Percentiles rank a stretch among this genome's conserved stretches.
Evolutionary conservation across 2,113 vertebrate genomes (phyloP).

Genomic region (Prolemur simus): DNA sequence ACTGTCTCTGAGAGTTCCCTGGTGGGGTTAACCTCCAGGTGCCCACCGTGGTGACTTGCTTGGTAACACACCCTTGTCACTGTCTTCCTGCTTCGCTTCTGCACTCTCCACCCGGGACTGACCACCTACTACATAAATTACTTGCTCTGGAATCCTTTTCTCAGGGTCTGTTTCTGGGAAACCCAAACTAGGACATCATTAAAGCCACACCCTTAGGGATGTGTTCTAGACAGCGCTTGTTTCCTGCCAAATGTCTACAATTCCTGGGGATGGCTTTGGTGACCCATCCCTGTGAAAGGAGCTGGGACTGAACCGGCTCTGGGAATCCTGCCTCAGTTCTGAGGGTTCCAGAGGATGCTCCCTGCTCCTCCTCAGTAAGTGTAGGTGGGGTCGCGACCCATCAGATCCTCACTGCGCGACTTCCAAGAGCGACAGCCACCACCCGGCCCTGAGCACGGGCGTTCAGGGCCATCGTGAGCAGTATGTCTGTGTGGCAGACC

Average conservation of each 20-base stretch:
- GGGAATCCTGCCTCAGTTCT: background rate
- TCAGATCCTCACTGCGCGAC: no score
- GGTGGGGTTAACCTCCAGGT: background rate
- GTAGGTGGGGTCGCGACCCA: background rate
- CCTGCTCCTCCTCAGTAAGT: background rate
- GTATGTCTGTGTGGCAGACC: fast-evolving
- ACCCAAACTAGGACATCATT: constrained; percentile 41
- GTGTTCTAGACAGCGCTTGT: background rate
- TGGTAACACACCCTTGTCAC: fast-evolving
- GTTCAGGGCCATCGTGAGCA: background rate
- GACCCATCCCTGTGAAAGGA: background rate
- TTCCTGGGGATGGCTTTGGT: background rate
- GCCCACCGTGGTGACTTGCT: background rate
- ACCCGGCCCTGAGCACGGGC: no score
- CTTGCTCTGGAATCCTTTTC: background rate
- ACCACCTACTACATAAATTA: background rate
- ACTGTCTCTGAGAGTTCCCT: background rate
- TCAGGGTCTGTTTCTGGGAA: constrained; percentile 48
- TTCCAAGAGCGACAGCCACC: background rate
- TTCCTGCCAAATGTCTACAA: background rate
- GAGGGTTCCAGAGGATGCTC: background rate
- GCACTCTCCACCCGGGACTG: background rate
- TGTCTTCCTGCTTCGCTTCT: background rate
- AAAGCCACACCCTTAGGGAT: background rate
- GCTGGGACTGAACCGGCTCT: background rate